Evolutionary conservation across 2,888 invertebrate genomes (phyloP).

Genomic region (Chromoteleia sp.): DNA sequence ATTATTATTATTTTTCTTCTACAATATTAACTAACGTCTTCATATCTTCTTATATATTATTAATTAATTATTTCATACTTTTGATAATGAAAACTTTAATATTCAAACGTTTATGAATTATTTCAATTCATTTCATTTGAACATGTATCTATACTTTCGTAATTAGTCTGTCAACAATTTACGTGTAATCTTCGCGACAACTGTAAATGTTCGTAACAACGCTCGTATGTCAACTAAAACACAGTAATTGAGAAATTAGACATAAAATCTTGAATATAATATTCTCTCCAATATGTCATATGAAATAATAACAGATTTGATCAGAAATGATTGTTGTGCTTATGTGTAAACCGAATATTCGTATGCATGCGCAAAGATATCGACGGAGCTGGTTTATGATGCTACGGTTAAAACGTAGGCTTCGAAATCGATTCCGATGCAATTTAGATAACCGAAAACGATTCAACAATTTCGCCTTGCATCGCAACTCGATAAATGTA

Average conservation of each 20-base stretch:
- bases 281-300: conserved; percentile 14
- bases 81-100: neutral
- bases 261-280: neutral
- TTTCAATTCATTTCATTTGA: neutral
- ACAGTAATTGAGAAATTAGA: conserved; percentile 32
- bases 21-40: too few relatives aligned
- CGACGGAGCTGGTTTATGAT: conserved; percentile 83
- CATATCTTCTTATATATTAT: too few relatives aligned
- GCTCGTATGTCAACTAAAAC: neutral
- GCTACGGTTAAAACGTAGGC: conserved; percentile 79
- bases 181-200: neutral
- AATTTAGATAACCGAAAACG: conserved; percentile 82
- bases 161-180: neutral
- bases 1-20: too few relatives aligned
- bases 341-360: conserved; percentile 26
- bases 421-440: conserved; percentile 83
- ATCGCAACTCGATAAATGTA: conserved; percentile 62
- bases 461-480: conserved; percentile 65
- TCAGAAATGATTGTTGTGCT: conserved; percentile 8
- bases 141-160: neutral
- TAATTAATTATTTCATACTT: neutral
- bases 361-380: conserved; percentile 71
- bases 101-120: neutral
- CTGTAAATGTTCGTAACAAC: conserved; percentile 9
- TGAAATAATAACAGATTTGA: conserved; percentile 29